Evolutionary conservation across 2,113 vertebrate species (phyloP).

Genomic region (Antechinus flavipes): DNA sequence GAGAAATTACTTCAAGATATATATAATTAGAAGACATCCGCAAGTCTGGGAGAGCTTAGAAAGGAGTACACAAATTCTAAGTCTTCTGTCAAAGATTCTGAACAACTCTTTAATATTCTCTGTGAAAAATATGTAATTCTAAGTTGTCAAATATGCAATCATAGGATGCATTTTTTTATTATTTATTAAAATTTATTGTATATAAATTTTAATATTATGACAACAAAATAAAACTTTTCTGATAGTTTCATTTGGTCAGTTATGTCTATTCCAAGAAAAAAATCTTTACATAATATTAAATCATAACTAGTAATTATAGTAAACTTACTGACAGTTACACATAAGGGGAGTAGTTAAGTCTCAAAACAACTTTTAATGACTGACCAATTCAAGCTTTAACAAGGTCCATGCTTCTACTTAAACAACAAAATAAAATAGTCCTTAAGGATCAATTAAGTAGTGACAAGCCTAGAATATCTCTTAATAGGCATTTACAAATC

Average conservation of each 20-base stretch:
- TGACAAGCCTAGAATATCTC: background rate
- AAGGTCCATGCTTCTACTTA: constrained; percentile 17
- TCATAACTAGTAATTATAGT: background rate
- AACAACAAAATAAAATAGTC: constrained; percentile 30
- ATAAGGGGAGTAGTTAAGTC: constrained; percentile 31
- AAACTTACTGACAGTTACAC: constrained; percentile 12
- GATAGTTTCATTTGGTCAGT: constrained; percentile 11
- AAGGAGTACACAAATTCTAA: background rate
- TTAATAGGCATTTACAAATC: constrained; percentile 30
- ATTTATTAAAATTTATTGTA: background rate
- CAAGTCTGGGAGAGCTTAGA: constrained; percentile 16
- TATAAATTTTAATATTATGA: background rate
- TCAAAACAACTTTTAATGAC: constrained; percentile 26
- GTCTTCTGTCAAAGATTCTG: background rate
- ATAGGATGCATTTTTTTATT: background rate
- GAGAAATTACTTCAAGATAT: background rate
- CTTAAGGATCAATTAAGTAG: constrained; percentile 25
- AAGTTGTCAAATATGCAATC: constrained; percentile 3
- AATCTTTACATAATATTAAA: background rate
- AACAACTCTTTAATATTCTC: constrained; percentile 12
- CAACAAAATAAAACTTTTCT: background rate
- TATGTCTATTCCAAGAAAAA: background rate
- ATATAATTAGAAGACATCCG: background rate
- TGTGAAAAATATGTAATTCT: background rate
- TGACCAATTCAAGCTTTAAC: constrained; percentile 23